Conservation (phyloP, 2,113 vertebrate genomes). For the Gambusia affinis region DNA sequence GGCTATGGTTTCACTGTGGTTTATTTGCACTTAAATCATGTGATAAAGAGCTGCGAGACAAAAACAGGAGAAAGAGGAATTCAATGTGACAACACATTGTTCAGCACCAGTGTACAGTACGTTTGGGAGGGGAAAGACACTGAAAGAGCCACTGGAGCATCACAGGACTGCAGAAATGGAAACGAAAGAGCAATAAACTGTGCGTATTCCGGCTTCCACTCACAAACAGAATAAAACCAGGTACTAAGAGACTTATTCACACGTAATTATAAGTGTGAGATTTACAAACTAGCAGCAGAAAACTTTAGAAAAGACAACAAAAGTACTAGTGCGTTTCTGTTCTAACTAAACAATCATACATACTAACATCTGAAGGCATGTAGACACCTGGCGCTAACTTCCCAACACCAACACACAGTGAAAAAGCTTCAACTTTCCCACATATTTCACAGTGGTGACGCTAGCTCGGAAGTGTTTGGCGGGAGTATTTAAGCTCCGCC, state of each 20-base stretch:
- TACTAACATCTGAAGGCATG: conserved; percentile 33
- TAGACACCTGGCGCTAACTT: conserved; percentile 8
- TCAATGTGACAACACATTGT: conserved; percentile 60
- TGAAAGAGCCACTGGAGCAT: conserved; percentile 23
- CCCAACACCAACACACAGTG: conserved; percentile 8
- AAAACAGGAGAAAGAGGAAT: conserved; percentile 36
- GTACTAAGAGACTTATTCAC: conserved; percentile 28
- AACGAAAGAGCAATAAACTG: background rate
- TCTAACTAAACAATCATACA: conserved; percentile 17
- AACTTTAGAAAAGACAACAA: background rate
- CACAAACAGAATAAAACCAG: conserved; percentile 1
- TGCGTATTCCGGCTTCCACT: conserved; percentile 9
- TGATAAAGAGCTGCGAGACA: conserved; percentile 69
- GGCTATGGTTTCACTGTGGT: conserved; percentile 59
- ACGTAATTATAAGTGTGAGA: background rate
- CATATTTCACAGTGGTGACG: conserved; percentile 48
- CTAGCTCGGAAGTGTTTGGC: conserved; percentile 18
- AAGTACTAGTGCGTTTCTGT: conserved; percentile 47
- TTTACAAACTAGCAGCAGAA: conserved; percentile 26
- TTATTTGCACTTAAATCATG: conserved; percentile 78
- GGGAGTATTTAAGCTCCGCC: background rate
- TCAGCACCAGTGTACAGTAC: conserved; percentile 68
- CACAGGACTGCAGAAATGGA: background rate
- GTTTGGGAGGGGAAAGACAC: conserved; percentile 17
- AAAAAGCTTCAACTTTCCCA: background rate